A percentile compares a stretch with the other conserved stretches of the same genome.
phyloP scores from a whole-genome alignment of 2,113 vertebrate species.

The Malurus alboscapulatus region DNA sequence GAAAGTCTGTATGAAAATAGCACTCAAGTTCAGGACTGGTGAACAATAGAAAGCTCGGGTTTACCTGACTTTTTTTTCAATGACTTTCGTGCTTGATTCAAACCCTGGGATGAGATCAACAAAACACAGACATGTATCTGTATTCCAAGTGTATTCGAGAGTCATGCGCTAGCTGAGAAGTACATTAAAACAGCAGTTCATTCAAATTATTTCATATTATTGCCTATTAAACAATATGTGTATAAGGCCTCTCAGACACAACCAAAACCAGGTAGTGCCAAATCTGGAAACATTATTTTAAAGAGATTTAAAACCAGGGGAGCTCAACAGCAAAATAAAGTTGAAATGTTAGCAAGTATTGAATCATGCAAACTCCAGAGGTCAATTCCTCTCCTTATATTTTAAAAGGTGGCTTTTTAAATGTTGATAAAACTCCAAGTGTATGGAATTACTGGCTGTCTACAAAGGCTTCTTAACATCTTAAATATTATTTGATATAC shows the following conservation, averaged over 20 bases:
- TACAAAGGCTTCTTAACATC: background rate
- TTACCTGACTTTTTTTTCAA: background rate
- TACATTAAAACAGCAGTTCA: background rate
- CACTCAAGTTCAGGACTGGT: background rate
- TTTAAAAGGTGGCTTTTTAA: background rate
- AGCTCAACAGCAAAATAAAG: background rate
- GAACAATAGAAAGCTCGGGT: background rate
- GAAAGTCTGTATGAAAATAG: background rate
- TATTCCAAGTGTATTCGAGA: background rate
- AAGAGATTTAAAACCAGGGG: background rate
- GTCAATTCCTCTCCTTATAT: background rate
- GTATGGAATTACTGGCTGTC: background rate
- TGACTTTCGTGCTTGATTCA: background rate
- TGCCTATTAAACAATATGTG: background rate
- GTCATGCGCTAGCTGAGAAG: fast-evolving
- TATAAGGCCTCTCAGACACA: background rate
- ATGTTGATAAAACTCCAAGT: background rate
- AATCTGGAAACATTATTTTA: background rate
- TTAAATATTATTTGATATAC: background rate
- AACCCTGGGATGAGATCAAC: background rate
- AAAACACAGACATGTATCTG: background rate
- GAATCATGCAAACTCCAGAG: background rate
- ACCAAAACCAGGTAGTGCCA: background rate
- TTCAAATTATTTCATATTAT: background rate
- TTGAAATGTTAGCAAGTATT: background rate